Percentiles rank a stretch among this genome's conserved stretches.
Conservation (phyloP, 2,113 vertebrate species). For the Caretta caretta region DNA sequence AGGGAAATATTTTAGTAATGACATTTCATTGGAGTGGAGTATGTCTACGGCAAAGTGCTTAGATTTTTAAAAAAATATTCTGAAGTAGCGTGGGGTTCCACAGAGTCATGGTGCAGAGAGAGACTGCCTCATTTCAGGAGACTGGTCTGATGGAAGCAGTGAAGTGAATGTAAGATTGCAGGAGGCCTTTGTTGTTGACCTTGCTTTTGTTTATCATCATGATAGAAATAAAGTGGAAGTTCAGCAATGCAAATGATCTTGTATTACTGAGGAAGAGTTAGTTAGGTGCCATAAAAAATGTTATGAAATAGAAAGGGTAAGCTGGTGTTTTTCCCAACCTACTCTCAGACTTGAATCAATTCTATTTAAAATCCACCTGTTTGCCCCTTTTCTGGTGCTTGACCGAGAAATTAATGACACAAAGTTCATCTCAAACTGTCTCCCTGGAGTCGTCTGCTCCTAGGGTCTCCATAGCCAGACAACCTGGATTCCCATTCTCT, state of each 20-base stretch:
- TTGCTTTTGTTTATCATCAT: background rate
- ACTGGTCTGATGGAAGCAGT: background rate
- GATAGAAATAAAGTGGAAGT: background rate
- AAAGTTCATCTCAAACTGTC: background rate
- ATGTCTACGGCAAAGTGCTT: slow-evolving; percentile 30
- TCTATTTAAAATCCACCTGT: background rate
- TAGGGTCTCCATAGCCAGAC: background rate
- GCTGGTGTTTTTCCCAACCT: background rate
- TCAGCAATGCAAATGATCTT: background rate
- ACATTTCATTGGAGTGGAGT: slow-evolving; percentile 5
- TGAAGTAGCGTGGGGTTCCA: slow-evolving; percentile 18
- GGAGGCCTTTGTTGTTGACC: background rate
- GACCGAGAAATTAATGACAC: background rate
- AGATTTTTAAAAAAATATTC: slow-evolving; percentile 12
- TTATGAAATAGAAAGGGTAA: background rate
- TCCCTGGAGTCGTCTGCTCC: background rate
- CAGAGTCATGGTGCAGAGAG: background rate
- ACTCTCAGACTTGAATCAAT: background rate
- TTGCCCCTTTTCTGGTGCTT: background rate
- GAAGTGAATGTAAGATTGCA: background rate
- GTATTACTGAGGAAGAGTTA: accelerated
- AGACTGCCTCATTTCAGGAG: background rate
- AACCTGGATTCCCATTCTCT: background rate
- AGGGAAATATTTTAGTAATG: background rate
- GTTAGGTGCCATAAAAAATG: background rate